phyloP scores from a whole-genome alignment of 2,888 invertebrate genomes.

The Meliscaeva auricollis region DNA sequence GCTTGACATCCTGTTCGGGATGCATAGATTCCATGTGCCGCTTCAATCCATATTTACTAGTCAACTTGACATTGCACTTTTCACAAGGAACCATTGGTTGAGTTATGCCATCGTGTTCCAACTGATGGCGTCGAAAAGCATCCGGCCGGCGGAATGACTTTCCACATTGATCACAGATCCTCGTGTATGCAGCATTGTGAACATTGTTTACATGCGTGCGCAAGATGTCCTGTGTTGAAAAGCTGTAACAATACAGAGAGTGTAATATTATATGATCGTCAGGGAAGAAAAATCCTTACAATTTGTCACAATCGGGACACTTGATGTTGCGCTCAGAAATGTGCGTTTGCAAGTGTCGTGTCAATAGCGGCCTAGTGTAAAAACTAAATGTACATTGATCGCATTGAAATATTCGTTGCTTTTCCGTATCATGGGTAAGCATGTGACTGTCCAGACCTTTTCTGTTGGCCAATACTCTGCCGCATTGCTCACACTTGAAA shows the following conservation, averaged over 20 bases:
- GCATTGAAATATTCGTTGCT: conserved; percentile 80
- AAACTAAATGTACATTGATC: conserved; percentile 81
- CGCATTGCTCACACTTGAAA: conserved; percentile 81
- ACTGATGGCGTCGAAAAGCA: conserved; percentile 80
- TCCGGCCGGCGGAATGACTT: conserved; percentile 80
- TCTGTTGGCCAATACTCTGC: conserved; percentile 79
- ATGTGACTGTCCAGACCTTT: conserved; percentile 80
- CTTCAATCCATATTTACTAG: conserved; percentile 80
- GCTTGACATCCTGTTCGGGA: conserved; percentile 79
- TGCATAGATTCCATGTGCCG: conserved; percentile 82
- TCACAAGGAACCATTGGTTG: conserved; percentile 80
- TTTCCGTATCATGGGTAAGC: conserved; percentile 79
- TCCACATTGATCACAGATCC: conserved; percentile 82
- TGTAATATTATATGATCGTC: no score
- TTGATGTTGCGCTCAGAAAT: conserved; percentile 80
- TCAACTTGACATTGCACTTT: conserved; percentile 80
- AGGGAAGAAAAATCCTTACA: conserved; percentile 75
- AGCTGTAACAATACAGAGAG: conserved; percentile 79
- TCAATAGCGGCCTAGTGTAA: conserved; percentile 79
- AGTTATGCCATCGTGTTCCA: conserved; percentile 80
- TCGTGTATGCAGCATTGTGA: conserved; percentile 80
- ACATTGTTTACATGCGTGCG: conserved; percentile 80
- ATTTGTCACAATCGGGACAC: conserved; percentile 80
- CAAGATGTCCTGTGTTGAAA: conserved; percentile 80
- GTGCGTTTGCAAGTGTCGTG: conserved; percentile 81